These are phyloP conservation scores for Trichechus manatus DNA, from an alignment of 2,113 vertebrate species.

Conservation along the genomic window DNA sequence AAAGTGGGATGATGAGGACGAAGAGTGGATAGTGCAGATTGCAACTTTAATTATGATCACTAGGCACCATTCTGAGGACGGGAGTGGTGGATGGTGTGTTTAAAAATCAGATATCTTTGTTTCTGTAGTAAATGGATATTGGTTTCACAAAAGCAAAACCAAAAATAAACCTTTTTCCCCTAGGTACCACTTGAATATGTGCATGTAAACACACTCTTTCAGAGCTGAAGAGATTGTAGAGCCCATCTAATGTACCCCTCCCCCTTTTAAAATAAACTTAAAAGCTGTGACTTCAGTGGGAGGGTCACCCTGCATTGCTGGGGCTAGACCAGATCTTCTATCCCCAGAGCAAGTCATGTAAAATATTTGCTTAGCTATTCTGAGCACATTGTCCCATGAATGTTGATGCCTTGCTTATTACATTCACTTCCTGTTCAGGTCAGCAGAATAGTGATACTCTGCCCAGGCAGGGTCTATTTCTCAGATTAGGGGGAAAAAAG, in stretches of 20 bases:
- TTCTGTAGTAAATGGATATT: conserved; percentile 18
- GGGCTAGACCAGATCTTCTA: neutral
- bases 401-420: neutral
- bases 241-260: neutral
- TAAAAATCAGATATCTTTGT: conserved; percentile 2
- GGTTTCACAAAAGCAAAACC: conserved; percentile 45
- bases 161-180: neutral
- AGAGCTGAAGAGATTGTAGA: conserved; percentile 8
- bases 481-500: conserved; percentile 5
- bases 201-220: neutral
- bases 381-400: neutral
- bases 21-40: neutral
- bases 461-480: neutral
- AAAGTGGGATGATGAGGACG: neutral
- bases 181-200: neutral
- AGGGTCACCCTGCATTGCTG: neutral
- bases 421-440: neutral
- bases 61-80: neutral
- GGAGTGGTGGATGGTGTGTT: neutral
- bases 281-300: neutral
- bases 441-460: neutral
- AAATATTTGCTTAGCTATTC: conserved; percentile 36
- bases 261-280: conserved; percentile 4
- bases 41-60: neutral
- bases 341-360: neutral